Evolutionary conservation across 2,888 invertebrate genomes (phyloP), one percentile per base, ranked within the genome.

Genomic region (Athripsodes cinereus): DNA sequence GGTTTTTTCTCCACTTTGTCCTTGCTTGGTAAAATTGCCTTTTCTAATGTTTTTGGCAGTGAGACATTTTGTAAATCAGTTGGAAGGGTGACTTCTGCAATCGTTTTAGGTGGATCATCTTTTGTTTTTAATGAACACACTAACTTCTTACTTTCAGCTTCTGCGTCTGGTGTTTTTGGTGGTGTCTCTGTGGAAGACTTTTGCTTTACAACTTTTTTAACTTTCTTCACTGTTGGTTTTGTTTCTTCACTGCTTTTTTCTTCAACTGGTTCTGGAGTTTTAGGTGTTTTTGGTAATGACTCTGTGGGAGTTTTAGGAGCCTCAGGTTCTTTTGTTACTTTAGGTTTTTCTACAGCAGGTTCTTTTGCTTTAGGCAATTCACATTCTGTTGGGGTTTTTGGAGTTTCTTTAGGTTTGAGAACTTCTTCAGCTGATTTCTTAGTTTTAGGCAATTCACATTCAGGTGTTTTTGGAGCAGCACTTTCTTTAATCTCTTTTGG

Each of bases 301-400:
- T 5, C 22, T 53, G 54, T 48, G 2, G 47, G 52, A 19, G 55
- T 44, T 44, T 50, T 55, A 19, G 51, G 48, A 16, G 47, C 31
- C 40, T 26, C 59, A 44, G 59, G 47, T 44, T 61, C 62, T 56
- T 57, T 55, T 59, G 73, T 71, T 55, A 74, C 74, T n/a, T 40
- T 50, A 20, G 52, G 20, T 47, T 52, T 57, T 16, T 46, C 31
- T 26, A 31, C 52, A 13, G 22, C 20, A 31, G 46, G 8, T 52
- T 44, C 11, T 57, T 57, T 57, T 48, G 31, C 16, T 48, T 48
- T 44, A 21, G 53, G 35, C 53, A 61, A 59, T 13, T 46, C 55
- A 21, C 49, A 22, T 59, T 59, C 52, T 35, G 52, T 11, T 35
- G 44, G 13, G 21, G 46, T 53, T 31, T 47, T 10, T 31, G 31